These are phyloP conservation scores for Pterostichus niger DNA, from an alignment of 2,888 invertebrate species.

Conservation along the genomic window DNA sequence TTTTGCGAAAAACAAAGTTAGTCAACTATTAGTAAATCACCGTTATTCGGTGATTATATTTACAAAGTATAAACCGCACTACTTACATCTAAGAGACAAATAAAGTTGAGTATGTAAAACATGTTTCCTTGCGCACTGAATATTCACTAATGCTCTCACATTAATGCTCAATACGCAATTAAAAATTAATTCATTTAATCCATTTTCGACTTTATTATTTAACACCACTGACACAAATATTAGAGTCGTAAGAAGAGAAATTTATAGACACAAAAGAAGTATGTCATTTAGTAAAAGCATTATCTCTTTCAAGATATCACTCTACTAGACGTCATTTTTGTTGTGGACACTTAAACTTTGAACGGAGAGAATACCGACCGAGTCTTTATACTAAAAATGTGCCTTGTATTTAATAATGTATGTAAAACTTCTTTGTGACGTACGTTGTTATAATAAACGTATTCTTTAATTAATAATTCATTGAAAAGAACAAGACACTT, in stretches of 20 bases:
- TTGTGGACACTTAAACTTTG: conserved; percentile 17
- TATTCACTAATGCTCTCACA: conserved; percentile 27
- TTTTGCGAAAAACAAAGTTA: too few relatives aligned
- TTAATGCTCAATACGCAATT: conserved; percentile 33
- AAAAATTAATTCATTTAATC: conserved; percentile 22
- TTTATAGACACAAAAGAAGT: conserved; percentile 31
- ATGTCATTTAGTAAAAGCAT: conserved; percentile 35
- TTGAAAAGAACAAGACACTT: conserved; percentile 12
- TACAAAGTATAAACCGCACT: neutral
- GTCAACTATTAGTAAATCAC: too few relatives aligned
- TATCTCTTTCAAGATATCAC: conserved; percentile 26
- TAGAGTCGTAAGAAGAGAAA: neutral
- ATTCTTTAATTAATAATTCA: conserved; percentile 50
- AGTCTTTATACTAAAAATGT: conserved; percentile 25
- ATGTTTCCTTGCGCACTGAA: conserved; percentile 25
- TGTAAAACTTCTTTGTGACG: conserved; percentile 38
- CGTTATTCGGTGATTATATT: too few relatives aligned
- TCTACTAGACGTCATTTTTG: conserved; percentile 2
- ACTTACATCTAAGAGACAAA: conserved; percentile 21
- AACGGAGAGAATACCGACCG: conserved; percentile 1
- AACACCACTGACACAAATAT: conserved; percentile 24
- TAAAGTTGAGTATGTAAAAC: conserved; percentile 46
- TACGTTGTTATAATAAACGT: conserved; percentile 24
- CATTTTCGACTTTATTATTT: conserved; percentile 15
- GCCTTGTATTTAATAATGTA: conserved; percentile 16